A percentile compares a stretch with the other conserved stretches of the same genome.
These are phyloP conservation scores for Lucifuga dentata DNA, from an alignment of 2,113 vertebrate species.

Conservation along the genomic window DNA sequence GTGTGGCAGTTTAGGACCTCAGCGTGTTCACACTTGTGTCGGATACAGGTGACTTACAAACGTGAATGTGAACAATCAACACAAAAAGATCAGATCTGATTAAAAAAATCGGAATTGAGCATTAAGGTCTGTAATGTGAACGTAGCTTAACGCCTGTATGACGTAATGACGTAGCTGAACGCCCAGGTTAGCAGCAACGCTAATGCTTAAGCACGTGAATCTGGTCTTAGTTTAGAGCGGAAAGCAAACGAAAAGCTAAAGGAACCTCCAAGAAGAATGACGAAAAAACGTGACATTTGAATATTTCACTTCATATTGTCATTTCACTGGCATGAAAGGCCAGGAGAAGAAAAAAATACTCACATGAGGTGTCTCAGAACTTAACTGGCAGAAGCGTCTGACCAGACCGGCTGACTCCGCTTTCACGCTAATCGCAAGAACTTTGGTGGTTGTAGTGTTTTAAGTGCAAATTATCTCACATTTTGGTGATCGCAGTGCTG, in stretches of 20 bases:
- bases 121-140: no score
- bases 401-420: constrained; percentile 45
- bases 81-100: no score
- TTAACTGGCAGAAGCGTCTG: constrained; percentile 61
- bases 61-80: no score
- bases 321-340: constrained; percentile 1
- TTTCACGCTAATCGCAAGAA: constrained; percentile 45
- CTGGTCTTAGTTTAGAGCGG: not conserved
- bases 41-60: no score
- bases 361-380: constrained; percentile 27
- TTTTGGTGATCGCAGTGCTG: constrained; percentile 5
- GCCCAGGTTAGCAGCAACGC: no score
- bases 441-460: constrained; percentile 10
- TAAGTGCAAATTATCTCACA: constrained; percentile 30
- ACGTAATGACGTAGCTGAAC: no score
- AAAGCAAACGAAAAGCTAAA: constrained; percentile 2
- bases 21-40: no score
- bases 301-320: constrained; percentile 18
- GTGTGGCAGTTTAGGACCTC: no score
- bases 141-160: no score
- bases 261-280: not conserved
- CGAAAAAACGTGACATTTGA: not conserved
- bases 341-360: not conserved
- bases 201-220: no score
- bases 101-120: no score